Percentiles rank a stretch among this genome's conserved stretches.
These are phyloP conservation scores for Bombus sylvicola DNA, from an alignment of 1,140 invertebrate species.

Conservation along the genomic window DNA sequence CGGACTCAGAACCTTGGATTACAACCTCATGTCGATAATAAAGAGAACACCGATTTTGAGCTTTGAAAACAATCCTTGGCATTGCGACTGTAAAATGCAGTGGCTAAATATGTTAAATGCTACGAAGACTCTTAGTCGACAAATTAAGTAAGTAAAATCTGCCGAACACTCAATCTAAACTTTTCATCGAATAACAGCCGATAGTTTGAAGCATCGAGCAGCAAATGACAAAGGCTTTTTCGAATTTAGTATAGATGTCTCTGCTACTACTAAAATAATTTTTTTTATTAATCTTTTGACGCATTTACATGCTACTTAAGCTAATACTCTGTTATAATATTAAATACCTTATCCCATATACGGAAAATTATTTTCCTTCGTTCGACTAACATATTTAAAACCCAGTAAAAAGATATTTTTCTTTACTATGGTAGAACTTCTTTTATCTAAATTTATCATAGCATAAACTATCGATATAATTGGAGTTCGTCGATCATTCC, in stretches of 20 bases:
- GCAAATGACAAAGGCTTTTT: not conserved
- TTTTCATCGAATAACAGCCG: not conserved
- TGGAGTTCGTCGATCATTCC: not conserved
- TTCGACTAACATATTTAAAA: not conserved
- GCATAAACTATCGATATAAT: not conserved
- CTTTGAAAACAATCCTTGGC: conserved; percentile 80
- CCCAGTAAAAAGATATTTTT: not conserved
- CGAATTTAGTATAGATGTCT: not conserved
- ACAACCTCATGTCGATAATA: conserved; percentile 73
- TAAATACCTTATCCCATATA: too few relatives aligned
- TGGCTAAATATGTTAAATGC: conserved; percentile 75
- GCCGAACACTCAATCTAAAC: rapidly evolving
- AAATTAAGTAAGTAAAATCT: conserved; percentile 74
- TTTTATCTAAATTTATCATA: not conserved
- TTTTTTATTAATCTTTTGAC: not conserved
- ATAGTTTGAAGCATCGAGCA: not conserved
- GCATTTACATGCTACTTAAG: not conserved
- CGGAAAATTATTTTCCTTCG: too few relatives aligned
- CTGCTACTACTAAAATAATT: conserved; percentile 22
- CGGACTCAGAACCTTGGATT: conserved; percentile 66
- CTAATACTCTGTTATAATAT: too few relatives aligned
- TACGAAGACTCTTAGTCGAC: conserved; percentile 66
- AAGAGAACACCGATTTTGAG: conserved; percentile 73
- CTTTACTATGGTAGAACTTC: not conserved
- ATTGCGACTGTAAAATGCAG: conserved; percentile 79